Evolutionary conservation across 2,797 vertebrate species (phyloP), one percentile per base, ranked within the genome.

Genomic region (Phrynocephalus vlangalii): DNA sequence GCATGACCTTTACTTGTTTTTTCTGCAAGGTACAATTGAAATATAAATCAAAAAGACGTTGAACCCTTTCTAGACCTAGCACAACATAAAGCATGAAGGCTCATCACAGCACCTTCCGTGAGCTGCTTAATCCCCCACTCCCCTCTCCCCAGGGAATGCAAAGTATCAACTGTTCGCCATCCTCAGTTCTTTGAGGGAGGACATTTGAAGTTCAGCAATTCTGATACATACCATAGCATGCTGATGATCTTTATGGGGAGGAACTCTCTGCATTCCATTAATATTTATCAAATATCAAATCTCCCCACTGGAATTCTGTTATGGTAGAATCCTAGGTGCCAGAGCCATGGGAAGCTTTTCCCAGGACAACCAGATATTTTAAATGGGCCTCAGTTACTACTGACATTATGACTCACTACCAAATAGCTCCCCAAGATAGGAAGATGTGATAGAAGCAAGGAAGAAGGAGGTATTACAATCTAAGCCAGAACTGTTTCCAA

Each of bases 11-110:
- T 15, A 83, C 0, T 0, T 38, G 1, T 76, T 87, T 81, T 93
- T 95, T 93, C 95, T 97, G 56, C n/a, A 79, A 78, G 28, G 87
- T 28, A 83, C 44, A 48, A 72, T 71, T 71, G 52, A 72, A 76
- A 38, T 1, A 18, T n/a, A 67, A 33, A 33, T 33, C 33, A 33
- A 33, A 33, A 33, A 33, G 33, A 1, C 33, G 2, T 50, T 24
- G 22, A 67, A 5, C 9, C 28, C 24, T 3, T 48, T 18, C 56
- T 38, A 72, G 67, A 11, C 30, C 20, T 28, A 38, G 11, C n/a
- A 26, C 30, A 28, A 26, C 18, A 22, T 22, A 78, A 86, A 30
- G 22, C 10, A 50, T 70, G 15, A 16, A 48, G 30, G 75, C 71
- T 38, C 24, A 50, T 50, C 8, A 1, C n/a, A 8, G 4, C 30